phyloP scores from a whole-genome alignment of 2,113 vertebrate species.

The Phyllostomus hastatus region DNA sequence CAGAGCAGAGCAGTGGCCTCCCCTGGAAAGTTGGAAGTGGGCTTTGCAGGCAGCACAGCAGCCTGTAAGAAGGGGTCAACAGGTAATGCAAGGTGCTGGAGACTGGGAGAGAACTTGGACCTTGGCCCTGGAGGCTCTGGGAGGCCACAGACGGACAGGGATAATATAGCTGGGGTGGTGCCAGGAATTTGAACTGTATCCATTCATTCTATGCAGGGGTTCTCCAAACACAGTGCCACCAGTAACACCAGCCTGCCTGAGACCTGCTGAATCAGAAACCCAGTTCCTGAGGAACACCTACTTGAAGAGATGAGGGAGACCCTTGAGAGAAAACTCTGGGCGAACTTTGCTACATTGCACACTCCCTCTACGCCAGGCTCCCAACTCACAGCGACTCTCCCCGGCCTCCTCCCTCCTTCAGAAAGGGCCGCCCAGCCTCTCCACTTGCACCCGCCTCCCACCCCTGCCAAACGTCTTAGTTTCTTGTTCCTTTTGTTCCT shows the following conservation, averaged over 20 bases:
- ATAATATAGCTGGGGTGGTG: not conserved
- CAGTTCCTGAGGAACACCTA: not conserved
- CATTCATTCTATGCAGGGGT: not conserved
- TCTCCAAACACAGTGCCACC: not conserved
- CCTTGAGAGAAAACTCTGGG: not conserved
- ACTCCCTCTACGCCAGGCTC: not conserved
- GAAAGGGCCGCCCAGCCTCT: not conserved
- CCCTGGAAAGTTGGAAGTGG: not conserved
- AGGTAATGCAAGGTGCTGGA: not conserved
- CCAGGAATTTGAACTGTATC: too few species aligned
- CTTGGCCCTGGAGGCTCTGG: not conserved
- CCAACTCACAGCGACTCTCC: not conserved
- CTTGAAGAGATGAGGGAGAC: not conserved
- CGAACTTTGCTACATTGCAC: not conserved
- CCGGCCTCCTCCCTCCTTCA: not conserved
- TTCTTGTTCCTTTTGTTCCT: constrained; percentile 2
- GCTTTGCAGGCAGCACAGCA: not conserved
- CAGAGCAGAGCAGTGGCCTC: too few species aligned
- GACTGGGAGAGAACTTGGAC: not conserved
- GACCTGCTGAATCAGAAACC: not conserved
- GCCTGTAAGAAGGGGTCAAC: not conserved
- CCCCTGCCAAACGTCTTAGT: not conserved
- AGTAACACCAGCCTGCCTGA: too few species aligned
- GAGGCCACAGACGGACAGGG: not conserved
- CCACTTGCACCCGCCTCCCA: too few species aligned